phyloP scores from a whole-genome alignment of 2,797 vertebrate genomes.

The Peromyscus melanophrys region DNA sequence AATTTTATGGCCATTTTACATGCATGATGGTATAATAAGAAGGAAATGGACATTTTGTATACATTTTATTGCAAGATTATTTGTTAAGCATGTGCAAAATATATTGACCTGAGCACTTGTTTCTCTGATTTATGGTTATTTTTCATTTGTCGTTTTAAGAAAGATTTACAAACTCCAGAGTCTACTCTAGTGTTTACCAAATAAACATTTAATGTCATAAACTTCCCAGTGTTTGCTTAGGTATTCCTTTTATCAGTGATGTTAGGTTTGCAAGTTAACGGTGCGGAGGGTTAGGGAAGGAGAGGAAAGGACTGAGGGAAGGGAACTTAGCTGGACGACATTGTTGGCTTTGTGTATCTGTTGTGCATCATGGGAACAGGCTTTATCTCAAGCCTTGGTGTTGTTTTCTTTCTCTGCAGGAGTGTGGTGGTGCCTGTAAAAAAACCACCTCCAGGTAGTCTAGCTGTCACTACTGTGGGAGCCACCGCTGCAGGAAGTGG shows the following conservation, averaged over 20 bases:
- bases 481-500: slow-evolving; percentile 91
- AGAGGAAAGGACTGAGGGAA: background rate
- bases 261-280: background rate
- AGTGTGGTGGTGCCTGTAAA: slow-evolving; percentile 98
- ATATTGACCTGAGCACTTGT: background rate
- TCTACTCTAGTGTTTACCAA: background rate
- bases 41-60: background rate
- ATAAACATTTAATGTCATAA: background rate
- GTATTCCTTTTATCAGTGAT: background rate
- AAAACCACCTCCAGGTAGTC: slow-evolving; percentile 94
- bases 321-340: background rate
- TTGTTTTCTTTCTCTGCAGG: slow-evolving; percentile 86
- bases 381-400: background rate
- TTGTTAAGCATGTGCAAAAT: background rate
- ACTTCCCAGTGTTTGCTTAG: background rate
- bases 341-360: background rate
- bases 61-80: background rate
- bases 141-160: background rate
- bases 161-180: background rate
- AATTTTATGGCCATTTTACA: slow-evolving; percentile 16
- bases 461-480: slow-evolving; percentile 95
- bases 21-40: background rate
- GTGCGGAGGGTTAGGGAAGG: background rate
- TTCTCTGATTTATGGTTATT: background rate
- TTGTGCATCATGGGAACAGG: background rate